A percentile compares a stretch with the other conserved stretches of the same genome.
Evolutionary conservation across 2,797 vertebrate genomes (phyloP).

Genomic region (Myotis planiceps): DNA sequence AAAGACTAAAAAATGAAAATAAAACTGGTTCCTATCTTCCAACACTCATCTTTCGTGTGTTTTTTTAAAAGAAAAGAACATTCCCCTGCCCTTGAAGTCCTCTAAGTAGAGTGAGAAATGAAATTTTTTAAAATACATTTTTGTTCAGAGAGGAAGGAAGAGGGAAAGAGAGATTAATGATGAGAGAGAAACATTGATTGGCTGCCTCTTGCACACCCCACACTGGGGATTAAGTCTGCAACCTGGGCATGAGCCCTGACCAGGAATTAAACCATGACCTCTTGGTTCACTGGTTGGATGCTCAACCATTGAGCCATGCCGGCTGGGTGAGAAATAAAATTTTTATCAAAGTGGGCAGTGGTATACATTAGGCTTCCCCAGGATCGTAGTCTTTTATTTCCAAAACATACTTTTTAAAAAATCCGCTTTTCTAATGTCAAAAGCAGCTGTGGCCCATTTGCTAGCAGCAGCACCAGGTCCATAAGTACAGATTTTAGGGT

Average conservation of each 20-base stretch:
- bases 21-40: background rate
- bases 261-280: no score
- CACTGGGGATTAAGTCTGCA: no score
- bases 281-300: no score
- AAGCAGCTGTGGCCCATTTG: conserved; percentile 72
- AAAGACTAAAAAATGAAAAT: background rate
- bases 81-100: background rate
- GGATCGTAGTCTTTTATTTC: conserved; percentile 54
- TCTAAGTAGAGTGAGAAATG: background rate
- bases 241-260: no score
- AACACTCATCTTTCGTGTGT: background rate
- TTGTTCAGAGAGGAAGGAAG: no score
- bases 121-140: background rate
- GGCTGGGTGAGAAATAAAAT: background rate
- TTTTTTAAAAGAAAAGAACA: background rate
- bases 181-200: no score
- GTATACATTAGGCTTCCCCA: conserved; percentile 45
- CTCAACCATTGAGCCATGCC: no score
- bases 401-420: conserved; percentile 1
- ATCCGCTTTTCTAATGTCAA: conserved; percentile 57
- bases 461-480: conserved; percentile 68
- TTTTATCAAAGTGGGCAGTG: conserved; percentile 35
- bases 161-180: no score
- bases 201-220: no score
- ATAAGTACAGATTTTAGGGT: conserved; percentile 62